A percentile compares a stretch with the other conserved stretches of the same genome.
Conservation (phyloP, 2,797 vertebrate species). For the Urosaurus nigricauda region DNA sequence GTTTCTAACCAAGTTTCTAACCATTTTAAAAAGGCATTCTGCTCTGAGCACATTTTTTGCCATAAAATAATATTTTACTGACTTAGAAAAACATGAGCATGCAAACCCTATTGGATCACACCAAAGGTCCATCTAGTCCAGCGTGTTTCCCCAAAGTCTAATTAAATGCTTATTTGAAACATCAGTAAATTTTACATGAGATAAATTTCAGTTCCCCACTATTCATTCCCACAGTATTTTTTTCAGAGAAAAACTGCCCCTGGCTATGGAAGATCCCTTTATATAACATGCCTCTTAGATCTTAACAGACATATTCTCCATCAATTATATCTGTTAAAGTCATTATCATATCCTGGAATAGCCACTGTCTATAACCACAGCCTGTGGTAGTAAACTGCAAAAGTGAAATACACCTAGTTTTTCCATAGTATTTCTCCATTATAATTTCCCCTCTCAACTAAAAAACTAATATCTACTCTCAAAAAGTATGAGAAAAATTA, state of each 20-base stretch:
- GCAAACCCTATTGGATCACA: background rate
- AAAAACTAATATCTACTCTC: constrained; percentile 49
- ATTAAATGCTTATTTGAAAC: background rate
- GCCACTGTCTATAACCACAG: background rate
- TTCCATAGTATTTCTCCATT: background rate
- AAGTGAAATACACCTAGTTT: too few relatives aligned
- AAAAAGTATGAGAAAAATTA: constrained; percentile 71
- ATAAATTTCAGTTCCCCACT: background rate
- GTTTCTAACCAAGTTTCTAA: constrained; percentile 40
- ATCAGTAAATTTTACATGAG: background rate
- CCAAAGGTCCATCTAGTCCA: background rate
- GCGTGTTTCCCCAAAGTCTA: background rate
- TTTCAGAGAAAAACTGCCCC: background rate
- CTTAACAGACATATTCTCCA: background rate
- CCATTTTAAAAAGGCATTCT: background rate
- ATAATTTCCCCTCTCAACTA: constrained; percentile 29
- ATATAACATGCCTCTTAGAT: background rate
- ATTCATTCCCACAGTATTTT: background rate
- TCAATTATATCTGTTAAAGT: background rate
- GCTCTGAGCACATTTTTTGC: background rate
- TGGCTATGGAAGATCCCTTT: background rate
- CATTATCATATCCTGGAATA: too few relatives aligned
- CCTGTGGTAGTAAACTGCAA: background rate
- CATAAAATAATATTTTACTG: background rate
- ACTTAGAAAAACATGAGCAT: background rate